Percentiles rank a stretch among this genome's conserved stretches.
These are phyloP conservation scores for Spongia lamella DNA, from an alignment of 37 sponge, comb jelly and placozoan genomes.

Conservation along the genomic window DNA sequence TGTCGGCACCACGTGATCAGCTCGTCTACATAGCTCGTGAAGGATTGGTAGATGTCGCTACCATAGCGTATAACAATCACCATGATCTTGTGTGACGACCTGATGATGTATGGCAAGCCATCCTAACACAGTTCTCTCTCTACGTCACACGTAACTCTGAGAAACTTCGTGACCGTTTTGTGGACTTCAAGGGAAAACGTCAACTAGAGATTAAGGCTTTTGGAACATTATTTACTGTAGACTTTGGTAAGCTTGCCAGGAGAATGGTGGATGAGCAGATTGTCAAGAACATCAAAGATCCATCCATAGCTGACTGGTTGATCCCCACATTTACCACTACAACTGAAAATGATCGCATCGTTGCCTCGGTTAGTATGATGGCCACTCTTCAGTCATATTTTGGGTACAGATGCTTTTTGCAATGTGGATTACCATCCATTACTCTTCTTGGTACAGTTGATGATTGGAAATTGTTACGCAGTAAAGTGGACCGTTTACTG, in stretches of 20 bases:
- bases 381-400: conserved; percentile 54
- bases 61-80: conserved; percentile 35
- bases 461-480: conserved; percentile 54
- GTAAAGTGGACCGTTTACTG: conserved; percentile 26
- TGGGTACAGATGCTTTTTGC: not conserved
- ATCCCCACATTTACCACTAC: conserved; percentile 60
- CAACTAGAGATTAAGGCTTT: not conserved
- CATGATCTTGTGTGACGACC: conserved; percentile 52
- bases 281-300: conserved; percentile 26
- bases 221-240: not conserved
- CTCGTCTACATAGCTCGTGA: no score
- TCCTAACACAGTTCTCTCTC: conserved; percentile 39
- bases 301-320: conserved; percentile 27
- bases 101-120: conserved; percentile 60
- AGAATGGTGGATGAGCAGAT: conserved; percentile 59
- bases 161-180: conserved; percentile 48
- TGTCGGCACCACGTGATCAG: no score
- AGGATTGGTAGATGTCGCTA: no score
- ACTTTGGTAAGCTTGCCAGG: conserved; percentile 45
- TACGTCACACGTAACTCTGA: conserved; percentile 63
- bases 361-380: conserved; percentile 56
- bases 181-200: conserved; percentile 58
- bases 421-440: conserved; percentile 67
- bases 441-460: conserved; percentile 55
- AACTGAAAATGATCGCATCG: conserved; percentile 52